Conservation (phyloP, 1,140 invertebrate species). For the Stegodyphus mimosarum region DNA sequence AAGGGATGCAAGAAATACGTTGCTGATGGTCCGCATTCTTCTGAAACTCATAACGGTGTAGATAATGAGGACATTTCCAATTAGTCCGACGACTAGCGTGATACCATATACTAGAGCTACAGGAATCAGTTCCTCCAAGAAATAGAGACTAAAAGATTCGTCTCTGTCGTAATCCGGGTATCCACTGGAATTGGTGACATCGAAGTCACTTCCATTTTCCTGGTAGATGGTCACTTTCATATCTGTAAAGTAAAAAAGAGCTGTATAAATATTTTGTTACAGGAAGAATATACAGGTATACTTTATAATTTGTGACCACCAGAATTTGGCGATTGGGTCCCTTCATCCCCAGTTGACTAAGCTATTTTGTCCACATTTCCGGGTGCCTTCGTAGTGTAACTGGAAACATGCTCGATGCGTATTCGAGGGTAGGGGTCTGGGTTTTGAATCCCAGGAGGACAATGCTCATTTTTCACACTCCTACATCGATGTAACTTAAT, state of each 20-base stretch:
- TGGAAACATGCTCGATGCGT: too few species aligned
- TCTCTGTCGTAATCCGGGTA: constrained; percentile 69
- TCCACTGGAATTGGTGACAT: background rate
- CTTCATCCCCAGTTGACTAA: too few species aligned
- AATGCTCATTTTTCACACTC: too few species aligned
- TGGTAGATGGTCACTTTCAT: constrained; percentile 36
- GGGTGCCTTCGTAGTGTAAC: too few species aligned
- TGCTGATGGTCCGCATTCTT: constrained; percentile 76
- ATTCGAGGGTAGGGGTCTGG: too few species aligned
- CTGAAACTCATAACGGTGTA: constrained; percentile 68
- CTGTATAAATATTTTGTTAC: background rate
- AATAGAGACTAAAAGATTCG: constrained; percentile 68
- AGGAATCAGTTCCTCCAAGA: constrained; percentile 74
- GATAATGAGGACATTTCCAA: constrained; percentile 75
- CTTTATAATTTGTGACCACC: too few species aligned
- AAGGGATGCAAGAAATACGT: constrained; percentile 78
- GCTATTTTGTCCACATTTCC: too few species aligned
- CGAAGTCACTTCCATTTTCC: constrained; percentile 15
- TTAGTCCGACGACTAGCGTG: constrained; percentile 74
- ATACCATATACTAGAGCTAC: constrained; percentile 74
- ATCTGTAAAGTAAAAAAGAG: background rate
- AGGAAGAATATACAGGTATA: too few species aligned
- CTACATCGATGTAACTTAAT: too few species aligned
- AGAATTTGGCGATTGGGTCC: too few species aligned
- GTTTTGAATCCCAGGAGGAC: too few species aligned